These are phyloP conservation scores for Chamaea fasciata DNA, from an alignment of 2,113 vertebrate species.

Conservation along the genomic window DNA sequence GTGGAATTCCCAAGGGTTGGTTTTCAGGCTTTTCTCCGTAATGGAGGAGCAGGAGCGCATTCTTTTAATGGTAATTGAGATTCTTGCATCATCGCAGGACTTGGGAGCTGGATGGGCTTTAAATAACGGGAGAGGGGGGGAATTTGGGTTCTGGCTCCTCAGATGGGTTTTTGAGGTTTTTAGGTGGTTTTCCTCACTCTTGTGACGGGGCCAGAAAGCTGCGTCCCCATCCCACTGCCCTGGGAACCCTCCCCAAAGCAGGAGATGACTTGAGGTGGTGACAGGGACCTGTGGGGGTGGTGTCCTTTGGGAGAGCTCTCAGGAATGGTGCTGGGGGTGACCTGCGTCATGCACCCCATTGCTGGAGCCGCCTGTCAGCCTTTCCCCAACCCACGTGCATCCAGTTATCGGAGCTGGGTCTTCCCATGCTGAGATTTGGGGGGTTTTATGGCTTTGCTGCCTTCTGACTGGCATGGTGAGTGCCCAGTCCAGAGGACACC, in stretches of 20 bases:
- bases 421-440: not conserved
- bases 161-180: not conserved
- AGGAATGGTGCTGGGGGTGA: accelerated
- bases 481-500: not conserved
- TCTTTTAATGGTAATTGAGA: not conserved
- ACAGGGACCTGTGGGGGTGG: not conserved
- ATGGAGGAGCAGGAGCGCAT: not conserved
- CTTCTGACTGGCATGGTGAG: not conserved
- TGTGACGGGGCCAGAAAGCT: not conserved
- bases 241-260: not conserved
- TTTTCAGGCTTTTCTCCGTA: not conserved
- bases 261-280: not conserved
- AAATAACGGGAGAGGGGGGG: not conserved
- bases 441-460: not conserved
- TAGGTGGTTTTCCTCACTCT: not conserved
- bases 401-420: accelerated
- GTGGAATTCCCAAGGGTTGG: not conserved
- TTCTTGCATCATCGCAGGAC: not conserved
- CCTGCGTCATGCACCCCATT: accelerated
- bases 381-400: accelerated
- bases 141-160: not conserved
- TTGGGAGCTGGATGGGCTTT: not conserved
- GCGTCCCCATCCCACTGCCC: accelerated
- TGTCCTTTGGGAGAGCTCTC: not conserved
- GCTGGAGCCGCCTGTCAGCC: not conserved